These are phyloP conservation scores for Agrochola macilenta DNA, from an alignment of 2,888 invertebrate species.

Conservation along the genomic window DNA sequence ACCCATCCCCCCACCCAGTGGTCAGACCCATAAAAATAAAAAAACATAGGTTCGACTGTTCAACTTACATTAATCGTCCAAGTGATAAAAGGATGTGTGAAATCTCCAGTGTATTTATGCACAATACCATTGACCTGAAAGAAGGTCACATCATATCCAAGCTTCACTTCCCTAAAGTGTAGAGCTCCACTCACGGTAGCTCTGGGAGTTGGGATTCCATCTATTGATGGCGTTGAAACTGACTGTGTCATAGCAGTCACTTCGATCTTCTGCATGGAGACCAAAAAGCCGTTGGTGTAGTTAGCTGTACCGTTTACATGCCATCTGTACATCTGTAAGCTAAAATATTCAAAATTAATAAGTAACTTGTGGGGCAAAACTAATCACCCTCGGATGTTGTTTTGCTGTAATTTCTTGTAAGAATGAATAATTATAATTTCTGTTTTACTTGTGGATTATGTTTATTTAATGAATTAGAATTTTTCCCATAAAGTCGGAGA, in stretches of 20 bases:
- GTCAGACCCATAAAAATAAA: background rate
- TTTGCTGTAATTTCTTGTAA: too few species aligned
- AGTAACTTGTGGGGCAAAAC: too few species aligned
- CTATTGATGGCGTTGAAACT: slow-evolving; percentile 43
- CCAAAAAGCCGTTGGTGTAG: slow-evolving; percentile 80
- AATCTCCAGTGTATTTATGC: slow-evolving; percentile 74
- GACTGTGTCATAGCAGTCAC: slow-evolving; percentile 57
- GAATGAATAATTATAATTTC: too few species aligned
- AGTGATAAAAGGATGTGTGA: slow-evolving; percentile 48
- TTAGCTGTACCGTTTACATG: slow-evolving; percentile 73
- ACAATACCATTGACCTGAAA: slow-evolving; percentile 62
- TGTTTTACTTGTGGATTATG: too few species aligned
- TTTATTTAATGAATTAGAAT: too few species aligned
- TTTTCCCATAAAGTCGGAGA: too few species aligned
- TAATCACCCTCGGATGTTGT: too few species aligned
- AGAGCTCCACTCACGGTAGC: slow-evolving; percentile 67
- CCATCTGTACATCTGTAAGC: slow-evolving; percentile 74
- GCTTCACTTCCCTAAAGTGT: slow-evolving; percentile 67
- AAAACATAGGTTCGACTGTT: background rate
- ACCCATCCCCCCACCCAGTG: too few species aligned
- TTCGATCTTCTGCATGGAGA: slow-evolving; percentile 78
- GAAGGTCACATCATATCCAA: slow-evolving; percentile 78
- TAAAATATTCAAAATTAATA: slow-evolving; percentile 59
- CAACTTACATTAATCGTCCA: slow-evolving; percentile 28
- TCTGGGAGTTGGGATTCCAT: slow-evolving; percentile 45